Base-by-base conservation (phyloP, 2,888 invertebrate genomes). In the Cyaniris semiargus region DNA sequence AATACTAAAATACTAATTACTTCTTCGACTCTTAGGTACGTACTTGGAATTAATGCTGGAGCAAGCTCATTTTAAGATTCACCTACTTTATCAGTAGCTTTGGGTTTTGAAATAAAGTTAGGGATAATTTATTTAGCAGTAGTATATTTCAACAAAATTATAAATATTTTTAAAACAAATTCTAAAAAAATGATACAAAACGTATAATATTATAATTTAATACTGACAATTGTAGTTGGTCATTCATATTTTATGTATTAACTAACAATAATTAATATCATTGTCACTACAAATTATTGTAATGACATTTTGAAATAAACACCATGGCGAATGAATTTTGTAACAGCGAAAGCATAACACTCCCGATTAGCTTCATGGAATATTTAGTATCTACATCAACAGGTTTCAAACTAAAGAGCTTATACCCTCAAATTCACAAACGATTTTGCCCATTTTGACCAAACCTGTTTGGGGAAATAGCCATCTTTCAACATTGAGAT, bases 1-100 rank as follows among this genome's bases (percentile, higher is more conserved):
- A 66, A 66, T 31, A 66, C 66, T 66, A 66, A 66, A 66, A 66
- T 66, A 66, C 66, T 66, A 66, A 60, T 66, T 31, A 66, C 66
- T 31, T 66, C 66, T 66, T 66, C 66, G 66, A 66, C 66, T 66
- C 60, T 15, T 27, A 66, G 66, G 66, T 66, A 23, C 60, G 58
- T 58, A 66, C 23, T 23, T 66, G 66, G 27, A 66, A 31, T 66
- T 66, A 66, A 66, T 66, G 15, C 66, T 66, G 66, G 31, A 60
- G 23, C 13, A 23, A 66, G 31, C 66, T 66, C 15, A 66, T 60
- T 66, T 66, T 66, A 66, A 66, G 31, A 66, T 31, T 31, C 10
- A 31, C 18, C 31, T 66, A 66, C 13, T 66, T 66, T 27, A 8
- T 23, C 23, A 10, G 13, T 13, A 27, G 23, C 10, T 66, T 23